Conservation (phyloP, 2,888 invertebrate species). For the Phortica magna region DNA sequence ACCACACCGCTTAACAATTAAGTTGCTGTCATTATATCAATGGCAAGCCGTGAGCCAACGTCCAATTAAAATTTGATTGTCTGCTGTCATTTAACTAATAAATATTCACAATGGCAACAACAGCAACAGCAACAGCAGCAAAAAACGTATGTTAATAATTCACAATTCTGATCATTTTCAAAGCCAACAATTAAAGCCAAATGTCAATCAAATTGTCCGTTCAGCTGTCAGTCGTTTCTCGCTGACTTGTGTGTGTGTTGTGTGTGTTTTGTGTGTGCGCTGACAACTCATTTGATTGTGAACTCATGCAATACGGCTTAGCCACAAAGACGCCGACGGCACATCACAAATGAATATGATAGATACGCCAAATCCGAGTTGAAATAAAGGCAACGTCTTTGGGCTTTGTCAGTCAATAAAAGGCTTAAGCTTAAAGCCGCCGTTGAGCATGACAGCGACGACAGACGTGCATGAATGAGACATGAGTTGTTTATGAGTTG, state of each 20-base stretch:
- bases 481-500: background rate
- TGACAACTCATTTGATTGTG: conserved; percentile 13
- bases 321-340: conserved; percentile 23
- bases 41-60: background rate
- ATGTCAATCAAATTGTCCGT: conserved; percentile 14
- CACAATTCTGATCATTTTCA: background rate
- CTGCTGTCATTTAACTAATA: background rate
- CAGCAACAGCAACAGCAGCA: background rate
- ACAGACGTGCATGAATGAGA: background rate
- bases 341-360: conserved; percentile 18
- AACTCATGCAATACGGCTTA: background rate
- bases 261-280: background rate
- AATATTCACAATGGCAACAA: background rate
- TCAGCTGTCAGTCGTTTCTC: background rate
- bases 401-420: conserved; percentile 34
- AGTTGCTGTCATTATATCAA: background rate
- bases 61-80: background rate
- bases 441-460: conserved; percentile 1
- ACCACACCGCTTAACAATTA: too few relatives aligned
- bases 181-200: conserved; percentile 10
- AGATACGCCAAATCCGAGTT: conserved; percentile 8
- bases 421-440: conserved; percentile 25
- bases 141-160: background rate
- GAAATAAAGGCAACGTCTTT: conserved; percentile 5
- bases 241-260: background rate